Evolutionary conservation across 2,888 invertebrate genomes (phyloP).

Genomic region (Lacanobia oleracea): DNA sequence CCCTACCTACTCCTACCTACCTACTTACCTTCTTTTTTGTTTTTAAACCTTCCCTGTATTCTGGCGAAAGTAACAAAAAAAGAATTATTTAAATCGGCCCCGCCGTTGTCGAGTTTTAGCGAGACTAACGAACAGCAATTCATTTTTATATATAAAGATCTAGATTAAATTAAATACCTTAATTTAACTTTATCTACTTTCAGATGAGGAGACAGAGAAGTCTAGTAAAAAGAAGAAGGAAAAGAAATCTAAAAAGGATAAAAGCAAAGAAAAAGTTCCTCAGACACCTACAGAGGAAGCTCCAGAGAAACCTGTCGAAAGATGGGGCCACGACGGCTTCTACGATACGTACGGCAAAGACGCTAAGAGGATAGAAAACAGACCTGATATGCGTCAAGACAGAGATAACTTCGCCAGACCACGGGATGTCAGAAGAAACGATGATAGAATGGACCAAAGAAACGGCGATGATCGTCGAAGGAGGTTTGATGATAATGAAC

Average conservation of each 20-base stretch:
- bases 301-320: slow-evolving; percentile 73
- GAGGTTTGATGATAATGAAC: slow-evolving; percentile 53
- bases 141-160: too few relatives aligned
- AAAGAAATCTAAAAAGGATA: slow-evolving; percentile 75
- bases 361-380: slow-evolving; percentile 75
- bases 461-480: slow-evolving; percentile 55
- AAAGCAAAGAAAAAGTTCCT: slow-evolving; percentile 70
- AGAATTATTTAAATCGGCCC: too few relatives aligned
- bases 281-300: slow-evolving; percentile 70
- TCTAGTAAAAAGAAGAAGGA: slow-evolving; percentile 72
- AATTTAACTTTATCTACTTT: slow-evolving; percentile 1
- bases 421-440: slow-evolving; percentile 64
- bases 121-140: too few relatives aligned
- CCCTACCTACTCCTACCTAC: too few relatives aligned
- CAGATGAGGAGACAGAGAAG: slow-evolving; percentile 77
- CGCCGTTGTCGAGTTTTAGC: too few relatives aligned
- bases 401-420: slow-evolving; percentile 75
- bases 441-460: slow-evolving; percentile 56
- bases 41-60: too few relatives aligned
- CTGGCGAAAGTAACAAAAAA: too few relatives aligned
- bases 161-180: too few relatives aligned
- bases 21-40: too few relatives aligned
- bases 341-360: slow-evolving; percentile 86
- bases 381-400: slow-evolving; percentile 68
- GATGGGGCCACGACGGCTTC: slow-evolving; percentile 87